Conservation (phyloP, 2,113 vertebrate species). For the Polypterus bichir region DNA sequence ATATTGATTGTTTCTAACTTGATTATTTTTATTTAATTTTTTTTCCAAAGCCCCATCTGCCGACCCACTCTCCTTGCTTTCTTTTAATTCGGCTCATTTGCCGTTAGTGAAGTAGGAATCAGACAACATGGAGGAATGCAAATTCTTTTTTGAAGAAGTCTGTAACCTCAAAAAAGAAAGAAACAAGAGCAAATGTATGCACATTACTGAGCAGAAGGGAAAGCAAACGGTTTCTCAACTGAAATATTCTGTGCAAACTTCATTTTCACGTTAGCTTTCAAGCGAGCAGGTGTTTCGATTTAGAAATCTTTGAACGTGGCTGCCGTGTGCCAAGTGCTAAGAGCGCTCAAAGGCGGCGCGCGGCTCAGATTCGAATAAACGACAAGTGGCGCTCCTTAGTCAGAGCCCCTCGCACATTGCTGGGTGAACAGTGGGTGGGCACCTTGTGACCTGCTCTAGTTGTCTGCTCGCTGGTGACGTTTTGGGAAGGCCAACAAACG, state of each 20-base stretch:
- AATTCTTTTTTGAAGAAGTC: constrained; percentile 15
- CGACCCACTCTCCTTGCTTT: too few relatives aligned
- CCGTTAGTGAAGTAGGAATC: background rate
- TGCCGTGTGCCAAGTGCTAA: background rate
- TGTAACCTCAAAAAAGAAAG: constrained; percentile 8
- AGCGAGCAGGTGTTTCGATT: constrained; percentile 17
- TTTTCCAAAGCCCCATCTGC: too few relatives aligned
- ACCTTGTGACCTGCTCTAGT: too few relatives aligned
- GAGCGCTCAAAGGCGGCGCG: background rate
- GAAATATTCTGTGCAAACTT: constrained; percentile 5
- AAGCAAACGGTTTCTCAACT: constrained; percentile 24
- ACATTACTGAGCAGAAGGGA: constrained; percentile 23
- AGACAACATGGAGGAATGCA: constrained; percentile 13
- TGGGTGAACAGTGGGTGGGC: too few relatives aligned
- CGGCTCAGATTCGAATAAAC: too few relatives aligned
- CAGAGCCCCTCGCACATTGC: too few relatives aligned
- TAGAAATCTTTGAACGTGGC: background rate
- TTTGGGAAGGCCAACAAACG: too few relatives aligned
- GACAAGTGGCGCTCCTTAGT: too few relatives aligned
- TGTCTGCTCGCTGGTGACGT: too few relatives aligned
- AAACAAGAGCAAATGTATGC: constrained; percentile 9
- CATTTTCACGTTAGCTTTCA: background rate
- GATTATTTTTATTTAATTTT: too few relatives aligned
- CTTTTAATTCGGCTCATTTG: background rate
- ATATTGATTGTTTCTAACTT: too few relatives aligned